phyloP scores from a whole-genome alignment of 37 sponge, comb jelly and placozoan species.

The Spongilla lacustris region DNA sequence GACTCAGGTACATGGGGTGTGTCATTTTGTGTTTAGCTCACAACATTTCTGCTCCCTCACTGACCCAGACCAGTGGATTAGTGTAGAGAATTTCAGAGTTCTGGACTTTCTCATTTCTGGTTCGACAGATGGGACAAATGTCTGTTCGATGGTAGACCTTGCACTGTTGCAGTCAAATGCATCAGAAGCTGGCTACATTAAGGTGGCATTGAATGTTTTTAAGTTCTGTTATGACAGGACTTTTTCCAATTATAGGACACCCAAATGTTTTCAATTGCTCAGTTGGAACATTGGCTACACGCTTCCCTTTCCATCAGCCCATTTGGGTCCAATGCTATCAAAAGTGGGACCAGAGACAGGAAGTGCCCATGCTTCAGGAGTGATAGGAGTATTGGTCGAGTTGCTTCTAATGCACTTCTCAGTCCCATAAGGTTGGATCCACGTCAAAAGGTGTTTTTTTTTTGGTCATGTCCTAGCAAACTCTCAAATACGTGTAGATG shows the following conservation, averaged over 20 bases:
- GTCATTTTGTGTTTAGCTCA: neutral
- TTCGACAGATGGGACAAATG: neutral
- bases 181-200: constrained; percentile 28
- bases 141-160: constrained; percentile 16
- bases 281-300: constrained; percentile 58
- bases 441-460: neutral
- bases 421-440: neutral
- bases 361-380: constrained; percentile 48
- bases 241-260: constrained; percentile 27
- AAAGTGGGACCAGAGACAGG: constrained; percentile 41
- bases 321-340: constrained; percentile 49
- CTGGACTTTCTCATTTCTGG: constrained; percentile 41
- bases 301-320: constrained; percentile 36
- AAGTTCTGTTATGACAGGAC: neutral
- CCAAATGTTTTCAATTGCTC: constrained; percentile 23
- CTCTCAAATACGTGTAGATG: constrained; percentile 19
- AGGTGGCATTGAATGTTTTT: constrained; percentile 12
- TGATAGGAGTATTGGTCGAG: constrained; percentile 36
- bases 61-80: neutral
- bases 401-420: constrained; percentile 29
- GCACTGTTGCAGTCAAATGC: constrained; percentile 13
- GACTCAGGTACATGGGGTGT: constrained; percentile 35
- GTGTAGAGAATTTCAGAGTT: constrained; percentile 37
- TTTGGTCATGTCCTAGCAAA: neutral
- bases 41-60: neutral